Conservation (phyloP, 53 echinoderm and acorn worm genomes). For the Henricia sp. region DNA sequence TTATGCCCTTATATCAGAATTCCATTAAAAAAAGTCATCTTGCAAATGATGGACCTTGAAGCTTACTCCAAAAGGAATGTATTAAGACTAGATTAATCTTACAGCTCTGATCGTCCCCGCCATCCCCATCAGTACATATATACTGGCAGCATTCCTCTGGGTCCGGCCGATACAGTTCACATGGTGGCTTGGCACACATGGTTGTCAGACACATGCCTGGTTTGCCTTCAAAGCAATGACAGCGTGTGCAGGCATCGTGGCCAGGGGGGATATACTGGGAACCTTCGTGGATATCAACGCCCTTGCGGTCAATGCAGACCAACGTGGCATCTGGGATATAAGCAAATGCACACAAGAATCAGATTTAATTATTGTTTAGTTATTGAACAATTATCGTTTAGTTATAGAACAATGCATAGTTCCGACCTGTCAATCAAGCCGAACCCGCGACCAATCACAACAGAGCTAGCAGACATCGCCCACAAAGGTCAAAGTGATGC, state of each 20-base stretch:
- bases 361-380: no score
- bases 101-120: conserved; percentile 4
- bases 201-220: conserved; percentile 79
- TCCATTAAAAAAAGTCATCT: no score
- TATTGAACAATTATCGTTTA: no score
- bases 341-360: no score
- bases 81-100: neutral
- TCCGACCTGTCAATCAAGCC: no score
- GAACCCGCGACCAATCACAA: no score
- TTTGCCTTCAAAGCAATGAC: conserved; percentile 76
- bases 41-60: no score
- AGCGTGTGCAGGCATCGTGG: conserved; percentile 75
- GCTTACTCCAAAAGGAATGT: no score
- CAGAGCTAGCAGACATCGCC: no score
- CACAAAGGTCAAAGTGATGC: no score
- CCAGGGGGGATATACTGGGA: conserved; percentile 74
- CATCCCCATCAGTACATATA: conserved; percentile 70
- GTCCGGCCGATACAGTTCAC: conserved; percentile 68
- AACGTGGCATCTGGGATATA: conserved; percentile 70
- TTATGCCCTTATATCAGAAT: no score
- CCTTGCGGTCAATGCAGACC: conserved; percentile 79
- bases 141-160: conserved; percentile 82
- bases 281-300: conserved; percentile 67
- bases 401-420: no score
- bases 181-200: conserved; percentile 80